Evolutionary conservation across 2,888 invertebrate species (phyloP).

Genomic region (Eupsilia transversa): DNA sequence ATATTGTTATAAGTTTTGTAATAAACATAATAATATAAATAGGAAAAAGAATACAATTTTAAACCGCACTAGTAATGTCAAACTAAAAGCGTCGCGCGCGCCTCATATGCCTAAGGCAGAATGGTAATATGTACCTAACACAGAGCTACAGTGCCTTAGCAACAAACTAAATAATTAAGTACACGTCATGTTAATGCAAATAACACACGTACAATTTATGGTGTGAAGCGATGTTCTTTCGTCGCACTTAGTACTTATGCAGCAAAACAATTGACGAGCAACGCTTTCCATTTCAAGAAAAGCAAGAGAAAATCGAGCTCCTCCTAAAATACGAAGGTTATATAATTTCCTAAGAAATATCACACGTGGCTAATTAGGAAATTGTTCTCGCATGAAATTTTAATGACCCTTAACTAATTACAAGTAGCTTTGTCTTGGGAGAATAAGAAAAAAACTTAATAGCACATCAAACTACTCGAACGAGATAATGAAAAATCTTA

Average conservation of each 20-base stretch:
- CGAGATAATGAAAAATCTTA: constrained; percentile 33
- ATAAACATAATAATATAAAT: constrained; percentile 3
- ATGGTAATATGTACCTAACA: neutral
- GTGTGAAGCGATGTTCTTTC: constrained; percentile 21
- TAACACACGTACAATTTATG: constrained; percentile 11
- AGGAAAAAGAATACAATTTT: neutral
- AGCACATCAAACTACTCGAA: constrained; percentile 22
- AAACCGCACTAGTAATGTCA: neutral
- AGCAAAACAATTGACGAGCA: constrained; percentile 31
- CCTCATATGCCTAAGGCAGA: no score
- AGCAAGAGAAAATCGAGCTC: constrained; percentile 55
- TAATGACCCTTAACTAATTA: constrained; percentile 67
- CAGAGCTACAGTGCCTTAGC: neutral
- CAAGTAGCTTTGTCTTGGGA: constrained; percentile 47
- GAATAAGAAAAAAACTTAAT: constrained; percentile 53
- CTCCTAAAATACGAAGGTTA: constrained; percentile 43
- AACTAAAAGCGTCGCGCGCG: neutral
- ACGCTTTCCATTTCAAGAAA: constrained; percentile 69
- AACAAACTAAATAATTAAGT: constrained; percentile 1
- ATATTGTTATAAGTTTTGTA: constrained; percentile 2
- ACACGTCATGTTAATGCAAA: constrained; percentile 21
- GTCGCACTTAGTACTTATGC: constrained; percentile 10
- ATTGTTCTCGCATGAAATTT: constrained; percentile 66
- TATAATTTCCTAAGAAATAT: constrained; percentile 58
- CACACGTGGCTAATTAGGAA: constrained; percentile 61